Evolutionary conservation across 2,888 invertebrate species (phyloP).

Genomic region (Cosmopolites sordidus): DNA sequence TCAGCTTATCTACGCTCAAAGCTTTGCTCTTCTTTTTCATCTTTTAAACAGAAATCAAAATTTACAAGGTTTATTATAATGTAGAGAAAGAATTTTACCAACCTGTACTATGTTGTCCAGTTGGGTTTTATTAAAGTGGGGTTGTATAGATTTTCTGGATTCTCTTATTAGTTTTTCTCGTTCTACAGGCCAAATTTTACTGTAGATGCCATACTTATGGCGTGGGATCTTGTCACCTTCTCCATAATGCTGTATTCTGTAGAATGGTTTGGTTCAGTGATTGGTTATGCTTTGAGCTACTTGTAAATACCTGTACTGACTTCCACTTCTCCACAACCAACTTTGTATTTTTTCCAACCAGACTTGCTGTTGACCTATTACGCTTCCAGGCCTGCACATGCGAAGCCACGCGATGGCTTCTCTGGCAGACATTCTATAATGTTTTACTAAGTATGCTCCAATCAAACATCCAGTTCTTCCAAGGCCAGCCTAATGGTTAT

Average conservation of each 20-base stretch:
- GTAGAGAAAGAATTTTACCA: too few species aligned
- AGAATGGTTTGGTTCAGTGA: not conserved
- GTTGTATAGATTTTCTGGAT: slow-evolving; percentile 28
- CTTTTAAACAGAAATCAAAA: not conserved
- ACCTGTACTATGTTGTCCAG: slow-evolving; percentile 22
- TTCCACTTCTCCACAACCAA: slow-evolving; percentile 54
- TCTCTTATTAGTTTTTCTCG: slow-evolving; percentile 33
- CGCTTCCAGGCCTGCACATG: slow-evolving; percentile 82
- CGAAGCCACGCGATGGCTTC: slow-evolving; percentile 87
- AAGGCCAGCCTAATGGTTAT: slow-evolving; percentile 65
- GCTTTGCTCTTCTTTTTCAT: slow-evolving; percentile 22
- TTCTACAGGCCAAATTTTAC: slow-evolving; percentile 43
- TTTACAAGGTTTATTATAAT: not conserved
- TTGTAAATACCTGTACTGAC: slow-evolving; percentile 52
- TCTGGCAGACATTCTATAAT: slow-evolving; percentile 71
- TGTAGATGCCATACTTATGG: slow-evolving; percentile 52
- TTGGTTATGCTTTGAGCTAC: not conserved
- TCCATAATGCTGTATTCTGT: slow-evolving; percentile 43
- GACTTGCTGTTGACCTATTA: slow-evolving; percentile 83
- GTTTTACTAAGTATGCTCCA: slow-evolving; percentile 83
- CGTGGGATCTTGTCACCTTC: slow-evolving; percentile 47
- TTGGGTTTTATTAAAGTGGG: slow-evolving; percentile 25
- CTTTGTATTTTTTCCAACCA: slow-evolving; percentile 55
- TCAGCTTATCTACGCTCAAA: slow-evolving; percentile 24
- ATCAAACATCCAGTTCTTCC: slow-evolving; percentile 88